Conservation (phyloP, 2,888 invertebrate species). For the Lochmaea capreae region DNA sequence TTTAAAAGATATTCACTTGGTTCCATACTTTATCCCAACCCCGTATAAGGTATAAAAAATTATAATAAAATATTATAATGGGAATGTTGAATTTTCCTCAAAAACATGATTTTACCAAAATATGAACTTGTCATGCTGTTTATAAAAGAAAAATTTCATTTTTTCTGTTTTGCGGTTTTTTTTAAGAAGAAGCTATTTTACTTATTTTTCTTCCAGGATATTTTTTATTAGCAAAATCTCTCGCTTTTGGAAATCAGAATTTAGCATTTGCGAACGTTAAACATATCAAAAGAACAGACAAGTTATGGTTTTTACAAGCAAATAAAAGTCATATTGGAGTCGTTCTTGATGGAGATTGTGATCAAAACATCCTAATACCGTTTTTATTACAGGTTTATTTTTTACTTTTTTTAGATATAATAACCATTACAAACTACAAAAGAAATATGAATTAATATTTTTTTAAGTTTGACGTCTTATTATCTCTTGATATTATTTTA, state of each 20-base stretch:
- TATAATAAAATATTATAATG: too few species aligned
- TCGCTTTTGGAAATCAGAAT: constrained; percentile 28
- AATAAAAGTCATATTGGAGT: constrained; percentile 50
- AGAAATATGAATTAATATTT: too few species aligned
- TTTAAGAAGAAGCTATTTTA: not conserved
- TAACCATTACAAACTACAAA: not conserved
- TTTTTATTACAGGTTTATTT: constrained; percentile 48
- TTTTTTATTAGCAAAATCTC: constrained; percentile 21
- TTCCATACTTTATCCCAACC: too few species aligned
- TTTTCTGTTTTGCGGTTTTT: not conserved
- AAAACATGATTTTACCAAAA: too few species aligned
- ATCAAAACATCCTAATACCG: constrained; percentile 23
- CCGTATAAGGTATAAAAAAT: too few species aligned
- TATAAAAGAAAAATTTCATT: too few species aligned
- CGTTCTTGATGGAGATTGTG: constrained; percentile 53
- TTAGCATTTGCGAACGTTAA: constrained; percentile 35
- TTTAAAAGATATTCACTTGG: too few species aligned
- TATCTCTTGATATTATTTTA: too few species aligned
- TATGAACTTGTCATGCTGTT: too few species aligned
- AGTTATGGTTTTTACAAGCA: constrained; percentile 31
- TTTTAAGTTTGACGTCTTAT: too few species aligned
- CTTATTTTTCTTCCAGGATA: constrained; percentile 35
- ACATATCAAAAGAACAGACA: constrained; percentile 29
- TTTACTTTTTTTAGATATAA: not conserved
- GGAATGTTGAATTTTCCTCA: too few species aligned